Conservation (phyloP, 2,888 invertebrate species). For the Sarcophaga caerulescens region DNA sequence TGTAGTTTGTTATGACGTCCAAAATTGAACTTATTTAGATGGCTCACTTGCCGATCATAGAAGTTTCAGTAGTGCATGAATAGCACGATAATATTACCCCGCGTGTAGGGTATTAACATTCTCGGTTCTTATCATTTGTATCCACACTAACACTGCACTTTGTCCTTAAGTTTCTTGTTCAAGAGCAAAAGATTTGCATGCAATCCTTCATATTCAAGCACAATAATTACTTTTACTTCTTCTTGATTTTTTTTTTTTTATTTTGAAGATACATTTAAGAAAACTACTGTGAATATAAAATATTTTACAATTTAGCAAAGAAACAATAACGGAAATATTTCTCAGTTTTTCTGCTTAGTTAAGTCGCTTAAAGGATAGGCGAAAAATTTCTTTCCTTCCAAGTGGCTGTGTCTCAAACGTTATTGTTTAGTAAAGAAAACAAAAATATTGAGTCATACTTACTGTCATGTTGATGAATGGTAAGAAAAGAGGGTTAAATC, state of each 20-base stretch:
- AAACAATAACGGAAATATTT: slow-evolving; percentile 1
- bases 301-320: slow-evolving; percentile 6
- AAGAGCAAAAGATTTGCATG: no score
- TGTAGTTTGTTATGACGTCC: no score
- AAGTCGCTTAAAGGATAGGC: slow-evolving; percentile 53
- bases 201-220: no score
- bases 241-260: not conserved
- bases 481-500: slow-evolving; percentile 34
- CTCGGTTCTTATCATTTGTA: no score
- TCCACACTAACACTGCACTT: no score
- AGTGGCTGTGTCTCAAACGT: slow-evolving; percentile 39
- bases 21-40: no score
- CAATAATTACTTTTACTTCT: no score
- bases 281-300: not conserved
- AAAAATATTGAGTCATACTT: slow-evolving; percentile 31
- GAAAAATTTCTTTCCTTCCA: slow-evolving; percentile 19
- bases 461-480: slow-evolving; percentile 43
- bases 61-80: no score
- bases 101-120: no score
- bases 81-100: no score
- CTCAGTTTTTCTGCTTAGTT: slow-evolving; percentile 48
- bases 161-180: no score
- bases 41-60: no score
- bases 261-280: not conserved
- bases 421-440: slow-evolving; percentile 16